Evolutionary conservation across 2,113 vertebrate genomes (phyloP).

Genomic region (Amblyopsis rosae): DNA sequence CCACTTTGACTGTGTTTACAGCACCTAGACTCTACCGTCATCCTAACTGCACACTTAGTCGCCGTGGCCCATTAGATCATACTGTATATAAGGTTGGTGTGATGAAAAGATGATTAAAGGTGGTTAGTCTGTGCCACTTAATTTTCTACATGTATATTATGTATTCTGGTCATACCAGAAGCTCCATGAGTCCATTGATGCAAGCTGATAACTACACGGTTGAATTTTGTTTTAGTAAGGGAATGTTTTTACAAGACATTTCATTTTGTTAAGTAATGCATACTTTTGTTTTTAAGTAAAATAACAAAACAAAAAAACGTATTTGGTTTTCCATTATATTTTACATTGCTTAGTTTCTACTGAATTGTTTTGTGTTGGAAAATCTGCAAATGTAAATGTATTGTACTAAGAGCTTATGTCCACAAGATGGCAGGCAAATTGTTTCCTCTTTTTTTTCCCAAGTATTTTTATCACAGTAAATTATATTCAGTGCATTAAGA

Average conservation of each 20-base stretch:
- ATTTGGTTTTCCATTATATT: not conserved
- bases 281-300: constrained; percentile 61
- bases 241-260: constrained; percentile 40
- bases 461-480: too few species aligned
- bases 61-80: constrained; percentile 6
- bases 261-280: constrained; percentile 42
- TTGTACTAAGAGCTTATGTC: not conserved
- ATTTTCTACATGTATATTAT: not conserved
- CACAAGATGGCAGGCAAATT: constrained; percentile 51
- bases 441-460: not conserved
- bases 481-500: too few species aligned
- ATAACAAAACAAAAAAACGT: not conserved
- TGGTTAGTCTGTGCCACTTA: not conserved
- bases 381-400: not conserved
- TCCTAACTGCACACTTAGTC: not conserved
- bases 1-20: constrained; percentile 10
- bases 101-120: too few species aligned
- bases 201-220: constrained; percentile 23
- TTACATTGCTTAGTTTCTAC: not conserved
- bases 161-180: too few species aligned
- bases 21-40: constrained; percentile 8
- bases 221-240: constrained; percentile 47
- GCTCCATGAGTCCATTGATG: not conserved
- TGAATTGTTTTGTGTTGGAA: not conserved
- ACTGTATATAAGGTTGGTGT: not conserved